Evolutionary conservation across 2,888 invertebrate genomes (phyloP).

Genomic region (Podotricha telesiphe): DNA sequence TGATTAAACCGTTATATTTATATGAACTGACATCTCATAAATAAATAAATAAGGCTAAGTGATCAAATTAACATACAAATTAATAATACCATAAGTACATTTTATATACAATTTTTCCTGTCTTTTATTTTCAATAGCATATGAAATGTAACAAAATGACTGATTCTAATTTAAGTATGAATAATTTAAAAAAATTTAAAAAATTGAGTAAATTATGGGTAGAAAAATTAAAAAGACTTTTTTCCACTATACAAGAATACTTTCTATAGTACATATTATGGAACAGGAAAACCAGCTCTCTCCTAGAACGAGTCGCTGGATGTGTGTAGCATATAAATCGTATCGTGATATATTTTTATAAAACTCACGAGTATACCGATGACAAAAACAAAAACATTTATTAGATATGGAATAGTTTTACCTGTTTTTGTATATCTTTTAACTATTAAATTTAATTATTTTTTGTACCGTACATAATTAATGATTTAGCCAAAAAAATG

Average conservation of each 20-base stretch:
- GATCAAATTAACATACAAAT: neutral
- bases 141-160: too few relatives aligned
- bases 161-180: too few relatives aligned
- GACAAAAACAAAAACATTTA: conserved; percentile 7
- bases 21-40: neutral
- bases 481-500: too few relatives aligned
- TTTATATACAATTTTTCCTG: neutral
- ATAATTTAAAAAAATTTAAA: too few relatives aligned
- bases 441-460: too few relatives aligned
- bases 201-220: too few relatives aligned
- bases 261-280: conserved; percentile 60
- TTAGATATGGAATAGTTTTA: too few relatives aligned
- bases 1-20: conserved; percentile 11
- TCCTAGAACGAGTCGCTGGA: conserved; percentile 57
- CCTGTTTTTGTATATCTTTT: too few relatives aligned
- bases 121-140: too few relatives aligned
- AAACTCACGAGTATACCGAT: conserved; percentile 11
- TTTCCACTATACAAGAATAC: conserved; percentile 42
- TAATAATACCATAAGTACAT: neutral
- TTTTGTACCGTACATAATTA: too few relatives aligned
- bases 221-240: neutral
- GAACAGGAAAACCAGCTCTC: conserved; percentile 74
- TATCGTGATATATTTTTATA: conserved; percentile 42
- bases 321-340: conserved; percentile 66
- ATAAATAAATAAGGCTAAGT: neutral